phyloP scores from a whole-genome alignment of 2,113 vertebrate species.

The Leptobrachium leishanense region DNA sequence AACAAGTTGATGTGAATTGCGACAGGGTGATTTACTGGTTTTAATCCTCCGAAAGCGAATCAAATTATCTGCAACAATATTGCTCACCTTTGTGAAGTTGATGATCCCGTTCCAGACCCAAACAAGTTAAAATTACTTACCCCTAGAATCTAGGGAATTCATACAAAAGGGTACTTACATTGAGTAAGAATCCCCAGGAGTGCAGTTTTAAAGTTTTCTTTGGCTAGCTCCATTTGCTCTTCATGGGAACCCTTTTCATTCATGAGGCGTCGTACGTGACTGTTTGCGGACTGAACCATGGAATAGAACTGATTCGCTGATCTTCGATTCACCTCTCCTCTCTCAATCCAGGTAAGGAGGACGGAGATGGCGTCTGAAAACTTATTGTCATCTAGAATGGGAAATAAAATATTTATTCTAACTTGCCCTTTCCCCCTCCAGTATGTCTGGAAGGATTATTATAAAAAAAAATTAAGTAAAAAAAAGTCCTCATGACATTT shows the following conservation, averaged over 20 bases:
- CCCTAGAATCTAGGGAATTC: constrained; percentile 59
- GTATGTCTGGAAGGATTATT: no score
- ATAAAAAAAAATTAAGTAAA: no score
- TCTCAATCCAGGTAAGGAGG: constrained; percentile 83
- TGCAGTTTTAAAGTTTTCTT: constrained; percentile 83
- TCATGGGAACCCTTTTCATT: constrained; percentile 84
- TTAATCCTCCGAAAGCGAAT: no score
- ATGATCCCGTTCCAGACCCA: constrained; percentile 63
- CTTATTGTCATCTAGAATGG: constrained; percentile 81
- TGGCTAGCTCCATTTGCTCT: constrained; percentile 83
- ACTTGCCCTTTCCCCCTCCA: background rate
- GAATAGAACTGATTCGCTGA: constrained; percentile 88
- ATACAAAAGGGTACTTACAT: constrained; percentile 76
- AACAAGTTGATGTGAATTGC: no score
- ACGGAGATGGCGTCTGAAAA: constrained; percentile 85
- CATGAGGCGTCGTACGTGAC: constrained; percentile 83
- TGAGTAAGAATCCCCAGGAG: constrained; percentile 83
- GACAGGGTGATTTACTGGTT: no score
- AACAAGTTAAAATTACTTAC: constrained; percentile 68
- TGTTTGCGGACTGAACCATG: constrained; percentile 87
- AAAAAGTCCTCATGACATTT: no score
- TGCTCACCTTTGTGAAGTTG: constrained; percentile 75
- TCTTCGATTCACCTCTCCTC: constrained; percentile 84
- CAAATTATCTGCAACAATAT: constrained; percentile 62
- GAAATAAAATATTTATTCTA: constrained; percentile 34